Conservation (phyloP, 2,113 vertebrate genomes). For the Otolemur garnettii region DNA sequence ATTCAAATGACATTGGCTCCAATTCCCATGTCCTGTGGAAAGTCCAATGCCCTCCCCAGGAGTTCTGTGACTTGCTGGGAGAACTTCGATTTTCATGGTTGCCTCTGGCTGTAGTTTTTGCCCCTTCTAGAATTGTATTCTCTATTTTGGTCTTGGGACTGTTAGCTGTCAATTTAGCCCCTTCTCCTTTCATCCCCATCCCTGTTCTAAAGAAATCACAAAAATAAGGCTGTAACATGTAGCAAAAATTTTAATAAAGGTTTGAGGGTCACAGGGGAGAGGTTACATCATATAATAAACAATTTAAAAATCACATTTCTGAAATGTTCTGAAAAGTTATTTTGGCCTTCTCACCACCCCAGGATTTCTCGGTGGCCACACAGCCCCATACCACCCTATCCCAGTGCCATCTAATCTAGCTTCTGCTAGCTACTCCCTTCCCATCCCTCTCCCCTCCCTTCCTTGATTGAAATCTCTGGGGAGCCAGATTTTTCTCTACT, state of each 20-base stretch:
- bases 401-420: not conserved
- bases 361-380: constrained; percentile 57
- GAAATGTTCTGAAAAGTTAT: constrained; percentile 74
- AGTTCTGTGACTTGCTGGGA: constrained; percentile 46
- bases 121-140: constrained; percentile 41
- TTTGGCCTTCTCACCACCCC: constrained; percentile 45
- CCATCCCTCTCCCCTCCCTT: not conserved
- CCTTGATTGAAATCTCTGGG: not conserved
- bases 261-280: constrained; percentile 77
- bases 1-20: constrained; percentile 63
- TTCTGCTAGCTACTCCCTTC: not conserved
- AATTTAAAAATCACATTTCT: constrained; percentile 78
- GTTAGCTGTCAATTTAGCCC: constrained; percentile 16
- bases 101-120: constrained; percentile 52
- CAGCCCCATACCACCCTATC: not conserved
- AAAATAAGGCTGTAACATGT: constrained; percentile 68
- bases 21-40: constrained; percentile 70
- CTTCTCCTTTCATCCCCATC: constrained; percentile 41
- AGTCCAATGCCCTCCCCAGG: constrained; percentile 64
- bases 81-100: not conserved
- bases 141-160: not conserved
- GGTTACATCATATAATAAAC: constrained; percentile 76
- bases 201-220: constrained; percentile 61
- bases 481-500: constrained; percentile 9
- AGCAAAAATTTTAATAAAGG: constrained; percentile 72